Evolutionary conservation across 1,140 invertebrate genomes (phyloP).

Genomic region (Caenorhabditis tropicalis): DNA sequence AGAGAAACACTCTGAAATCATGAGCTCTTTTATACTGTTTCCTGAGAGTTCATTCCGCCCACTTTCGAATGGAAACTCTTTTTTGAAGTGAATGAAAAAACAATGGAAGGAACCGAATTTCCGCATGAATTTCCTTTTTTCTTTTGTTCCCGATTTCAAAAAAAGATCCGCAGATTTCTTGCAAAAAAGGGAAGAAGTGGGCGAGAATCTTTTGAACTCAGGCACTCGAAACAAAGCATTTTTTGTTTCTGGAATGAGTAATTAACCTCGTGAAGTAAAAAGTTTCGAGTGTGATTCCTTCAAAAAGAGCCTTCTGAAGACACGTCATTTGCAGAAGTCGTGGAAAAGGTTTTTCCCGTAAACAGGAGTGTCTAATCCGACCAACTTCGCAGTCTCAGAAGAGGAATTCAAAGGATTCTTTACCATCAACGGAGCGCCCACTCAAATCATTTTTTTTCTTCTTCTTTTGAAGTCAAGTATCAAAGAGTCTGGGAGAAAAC

Average conservation of each 20-base stretch:
- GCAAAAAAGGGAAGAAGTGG: neutral
- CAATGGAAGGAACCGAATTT: constrained; percentile 29
- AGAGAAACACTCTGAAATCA: neutral
- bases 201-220: constrained; percentile 22
- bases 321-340: neutral
- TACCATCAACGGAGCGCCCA: too few species aligned
- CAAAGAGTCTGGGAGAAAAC: neutral
- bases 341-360: too few species aligned
- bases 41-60: neutral
- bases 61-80: neutral
- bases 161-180: neutral
- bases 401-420: neutral
- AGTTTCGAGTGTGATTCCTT: neutral
- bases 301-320: neutral
- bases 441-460: too few species aligned
- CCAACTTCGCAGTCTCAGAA: neutral
- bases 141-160: neutral
- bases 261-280: neutral
- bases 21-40: neutral
- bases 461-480: neutral
- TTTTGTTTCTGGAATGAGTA: neutral
- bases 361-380: neutral
- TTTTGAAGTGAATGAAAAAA: neutral
- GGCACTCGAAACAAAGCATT: neutral
- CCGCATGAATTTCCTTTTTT: constrained; percentile 10